Evolutionary conservation across 1,140 invertebrate species (phyloP), one percentile per base, ranked within the genome.

Genomic region (Myzus persicae): DNA sequence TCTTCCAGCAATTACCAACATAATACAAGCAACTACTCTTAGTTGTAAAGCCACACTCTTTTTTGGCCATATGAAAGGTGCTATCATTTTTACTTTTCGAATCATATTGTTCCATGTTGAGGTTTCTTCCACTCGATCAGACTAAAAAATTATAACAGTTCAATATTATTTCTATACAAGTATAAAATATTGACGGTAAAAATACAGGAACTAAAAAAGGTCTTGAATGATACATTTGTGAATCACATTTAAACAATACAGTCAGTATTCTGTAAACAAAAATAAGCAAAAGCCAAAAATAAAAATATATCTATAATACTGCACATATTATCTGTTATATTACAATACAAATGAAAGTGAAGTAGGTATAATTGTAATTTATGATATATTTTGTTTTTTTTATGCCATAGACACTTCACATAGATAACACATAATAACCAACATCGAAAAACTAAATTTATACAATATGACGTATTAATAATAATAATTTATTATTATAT

Each of bases 21-120:
- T 26, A 48, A 99, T 96, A 95, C 99, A 99, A 93, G 98, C 95
- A 9, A 99, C 88, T 1, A 99, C 98, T 93, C 97, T 96, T 0
- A 98, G 94, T 95, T 99, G 99, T 14, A 99, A 96, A 1, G 96
- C 94, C 7, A 96, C 89, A 95, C 97, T 97, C 94, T 97, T 98
- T 94, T 97, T 97, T 1, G 99, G 99, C 99, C 99, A 99, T n/a
- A 99, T 95, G 95, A 99, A 99, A 4, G 98, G 98, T 88, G 97
- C 95, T 42, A 99, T 96, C 1, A 96, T 97, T 94, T 96, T 97
- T 18, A 98, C 95, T 95, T 99, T 99, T 94, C 96, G 96, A 95
- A 96, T 97, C 1, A 96, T 96, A 95, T 98, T 98, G 87, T 95
- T 95, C 96, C 98, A 98, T 85, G 98, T 97, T n/a, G 98, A 98